A percentile compares a stretch with the other conserved stretches of the same genome.
phyloP scores from a whole-genome alignment of 2,113 vertebrate genomes.

The Equus przewalskii region DNA sequence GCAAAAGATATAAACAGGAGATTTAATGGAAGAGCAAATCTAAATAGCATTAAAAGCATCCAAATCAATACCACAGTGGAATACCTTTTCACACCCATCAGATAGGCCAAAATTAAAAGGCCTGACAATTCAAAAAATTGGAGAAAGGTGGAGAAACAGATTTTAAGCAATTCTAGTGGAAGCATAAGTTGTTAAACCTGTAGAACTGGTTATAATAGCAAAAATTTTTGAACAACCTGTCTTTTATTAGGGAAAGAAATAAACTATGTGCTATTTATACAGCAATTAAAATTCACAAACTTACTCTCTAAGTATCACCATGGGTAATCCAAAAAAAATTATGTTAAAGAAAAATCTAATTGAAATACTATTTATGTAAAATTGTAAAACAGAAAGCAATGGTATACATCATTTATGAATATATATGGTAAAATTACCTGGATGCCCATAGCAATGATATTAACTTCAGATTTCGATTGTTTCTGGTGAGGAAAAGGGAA shows the following conservation, averaged over 20 bases:
- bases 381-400: background rate
- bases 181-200: background rate
- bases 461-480: background rate
- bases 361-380: background rate
- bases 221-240: background rate
- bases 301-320: background rate
- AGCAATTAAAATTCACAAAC: conserved; percentile 20
- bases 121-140: background rate
- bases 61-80: background rate
- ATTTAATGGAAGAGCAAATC: background rate
- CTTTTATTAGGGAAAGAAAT: background rate
- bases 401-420: background rate
- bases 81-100: background rate
- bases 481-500: background rate
- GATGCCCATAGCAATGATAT: background rate
- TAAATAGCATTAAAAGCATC: background rate
- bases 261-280: background rate
- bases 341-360: conserved; percentile 34
- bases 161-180: background rate
- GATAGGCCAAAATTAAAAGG: background rate
- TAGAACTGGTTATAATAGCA: background rate
- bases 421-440: background rate
- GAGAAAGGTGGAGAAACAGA: background rate
- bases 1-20: background rate
- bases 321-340: background rate